Base-by-base conservation (phyloP, 2,113 vertebrate genomes). In the Xyliphius kryptos region DNA sequence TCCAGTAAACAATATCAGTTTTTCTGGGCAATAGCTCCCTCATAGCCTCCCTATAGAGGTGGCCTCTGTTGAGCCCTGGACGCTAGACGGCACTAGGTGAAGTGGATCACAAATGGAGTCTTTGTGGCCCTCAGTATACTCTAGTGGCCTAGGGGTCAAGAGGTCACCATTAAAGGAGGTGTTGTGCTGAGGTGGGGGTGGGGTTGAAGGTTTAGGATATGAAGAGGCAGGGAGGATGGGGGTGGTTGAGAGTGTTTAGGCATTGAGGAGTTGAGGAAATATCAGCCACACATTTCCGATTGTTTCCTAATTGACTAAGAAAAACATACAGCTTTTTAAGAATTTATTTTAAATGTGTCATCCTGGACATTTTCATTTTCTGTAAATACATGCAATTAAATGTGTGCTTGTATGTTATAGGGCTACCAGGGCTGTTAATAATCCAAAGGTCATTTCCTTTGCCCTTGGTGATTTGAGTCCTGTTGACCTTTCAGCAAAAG, bases 131-230 rank as follows among this genome's bases (percentile, higher is more conserved):
- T 72, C 68, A 73, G 76, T 77, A 75, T 78, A 73, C 71, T 70
- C 74, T 73, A 74, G 74, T 77, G 32, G 70, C 79, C 66, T 54
- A 52, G 67, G 76, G 81, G 80, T 81, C 80, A 78, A 66, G 73
- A 73, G 84, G 85, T 88, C 85, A 83, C 49, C 22, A 54, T 56
- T 62, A 77, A 79, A 75, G 76, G 81, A 81, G n/a, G n/a, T n/a
- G n/a, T n/a, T n/a, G n/a, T n/a, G n/a, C n/a, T n/a, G n/a, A n/a
- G n/a, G n/a, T n/a, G n/a, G n/a, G n/a, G n/a, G n/a, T n/a, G n/a
- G n/a, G n/a, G n/a, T n/a, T n/a, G n/a, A n/a, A n/a, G n/a, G n/a
- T n/a, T n/a, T n/a, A n/a, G n/a, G n/a, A n/a, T n/a, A n/a, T n/a
- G n/a, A n/a, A n/a, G n/a, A n/a, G n/a, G n/a, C n/a, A n/a, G 77